These are phyloP conservation scores for Campylomormyrus numenius DNA, from an alignment of 2,113 vertebrate species.

Conservation along the genomic window DNA sequence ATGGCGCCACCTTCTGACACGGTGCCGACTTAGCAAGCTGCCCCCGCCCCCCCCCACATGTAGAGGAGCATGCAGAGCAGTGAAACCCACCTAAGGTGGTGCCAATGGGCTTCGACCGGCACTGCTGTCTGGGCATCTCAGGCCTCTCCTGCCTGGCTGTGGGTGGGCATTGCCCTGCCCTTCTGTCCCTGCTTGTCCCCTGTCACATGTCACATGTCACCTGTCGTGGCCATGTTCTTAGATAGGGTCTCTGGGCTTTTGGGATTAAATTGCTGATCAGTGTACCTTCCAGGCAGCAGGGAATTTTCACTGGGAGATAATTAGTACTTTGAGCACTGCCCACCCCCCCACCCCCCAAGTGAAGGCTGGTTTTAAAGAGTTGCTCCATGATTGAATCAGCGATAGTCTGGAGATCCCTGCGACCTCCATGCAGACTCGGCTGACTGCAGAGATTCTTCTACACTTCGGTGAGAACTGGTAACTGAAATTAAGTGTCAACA, in stretches of 20 bases:
- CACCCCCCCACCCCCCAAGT: neutral
- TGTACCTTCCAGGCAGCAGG: neutral
- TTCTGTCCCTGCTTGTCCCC: neutral
- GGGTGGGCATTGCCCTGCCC: neutral
- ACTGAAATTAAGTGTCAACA: neutral
- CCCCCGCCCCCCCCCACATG: neutral
- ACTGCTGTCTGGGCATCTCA: neutral
- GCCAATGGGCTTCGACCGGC: neutral
- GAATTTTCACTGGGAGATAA: neutral
- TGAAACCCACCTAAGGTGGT: neutral
- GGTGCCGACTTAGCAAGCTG: neutral
- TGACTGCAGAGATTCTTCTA: neutral
- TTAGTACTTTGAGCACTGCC: neutral
- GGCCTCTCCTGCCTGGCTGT: neutral
- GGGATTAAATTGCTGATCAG: neutral
- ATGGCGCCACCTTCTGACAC: neutral
- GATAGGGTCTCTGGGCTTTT: neutral
- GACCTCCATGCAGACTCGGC: neutral
- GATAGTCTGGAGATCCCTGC: neutral
- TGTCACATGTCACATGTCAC: neutral
- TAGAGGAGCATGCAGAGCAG: neutral
- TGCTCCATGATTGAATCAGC: neutral
- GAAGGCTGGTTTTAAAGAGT: neutral
- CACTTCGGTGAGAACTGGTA: neutral
- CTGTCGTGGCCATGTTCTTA: neutral